Base-by-base conservation (phyloP, 1,140 invertebrate genomes). In the Drosophila trapezifrons region DNA sequence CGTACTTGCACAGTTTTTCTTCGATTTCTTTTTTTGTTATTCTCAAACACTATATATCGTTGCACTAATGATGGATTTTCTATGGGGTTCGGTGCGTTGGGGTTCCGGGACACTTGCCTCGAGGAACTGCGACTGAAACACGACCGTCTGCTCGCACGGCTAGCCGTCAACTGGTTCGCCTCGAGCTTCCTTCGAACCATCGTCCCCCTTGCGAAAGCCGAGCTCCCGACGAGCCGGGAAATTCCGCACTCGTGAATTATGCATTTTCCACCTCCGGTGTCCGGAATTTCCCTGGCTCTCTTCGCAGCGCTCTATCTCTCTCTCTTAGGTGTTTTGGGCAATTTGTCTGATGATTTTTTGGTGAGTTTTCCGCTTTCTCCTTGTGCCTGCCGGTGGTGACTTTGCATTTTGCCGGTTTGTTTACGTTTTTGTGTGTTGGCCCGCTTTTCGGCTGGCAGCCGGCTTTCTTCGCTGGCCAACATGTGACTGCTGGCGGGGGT, bases 111-210 rank as follows among this genome's bases (percentile, higher is more conserved):
- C 12, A 3, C 10, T n/a, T 37, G 42, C 20, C 57, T 51, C 25
- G 57, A 20, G 69, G 27, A 45, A 47, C 42, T 67, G 64, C 76
- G 67, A 89, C 74, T 75, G 59, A 64, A 81, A 91, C 90, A 90
- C 90, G 90, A 91, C 90, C 90, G 90, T 87, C 86, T 87, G 82
- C 86, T 87, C 63, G 82, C 69, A 90, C 84, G 76, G 90, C 85
- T 91, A 80, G 83, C 76, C 90, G 83, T 83, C 80, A 91, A 91
- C 90, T 91, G 79, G 78, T 87, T 81, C 79, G 79, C 79, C 81
- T 85, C 85, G 84, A 82, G 86, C 55, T 77, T 81, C 83, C 78
- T 66, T 67, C 51, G 64, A 62, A 59, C 59, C 63, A 47, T 71
- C 63, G 69, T 78, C 45, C 64, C 60, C 42, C 20, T 42, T 51